Evolutionary conservation across 2,888 invertebrate genomes (phyloP).

Genomic region (Epirrhoe alternata): DNA sequence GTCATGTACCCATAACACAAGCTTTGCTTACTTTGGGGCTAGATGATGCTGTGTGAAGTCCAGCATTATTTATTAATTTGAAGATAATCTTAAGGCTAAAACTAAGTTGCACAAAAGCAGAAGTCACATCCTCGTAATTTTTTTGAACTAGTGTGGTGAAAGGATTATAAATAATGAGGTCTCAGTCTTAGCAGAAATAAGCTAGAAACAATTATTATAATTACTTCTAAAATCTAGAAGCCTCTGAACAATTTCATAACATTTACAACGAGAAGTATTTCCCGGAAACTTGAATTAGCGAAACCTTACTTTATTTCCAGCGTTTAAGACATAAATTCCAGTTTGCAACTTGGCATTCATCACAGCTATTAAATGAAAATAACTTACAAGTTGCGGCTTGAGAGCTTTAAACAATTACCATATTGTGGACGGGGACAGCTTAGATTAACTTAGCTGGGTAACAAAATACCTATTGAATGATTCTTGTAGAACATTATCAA

Average conservation of each 20-base stretch:
- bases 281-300: constrained; percentile 16
- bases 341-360: constrained; percentile 30
- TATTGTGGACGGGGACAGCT: constrained; percentile 22
- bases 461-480: not conserved
- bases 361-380: constrained; percentile 35
- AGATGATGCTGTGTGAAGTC: too few relatives aligned
- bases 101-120: too few relatives aligned
- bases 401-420: constrained; percentile 41
- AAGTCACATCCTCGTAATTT: too few relatives aligned
- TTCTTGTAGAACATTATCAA: too few relatives aligned
- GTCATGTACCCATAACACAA: too few relatives aligned
- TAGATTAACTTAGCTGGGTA: constrained; percentile 2
- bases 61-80: too few relatives aligned
- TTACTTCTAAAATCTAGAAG: not conserved
- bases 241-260: constrained; percentile 5
- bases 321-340: constrained; percentile 24
- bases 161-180: not conserved
- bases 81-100: too few relatives aligned
- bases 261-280: constrained; percentile 2
- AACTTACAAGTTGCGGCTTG: constrained; percentile 35
- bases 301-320: constrained; percentile 26
- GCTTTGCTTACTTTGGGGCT: too few relatives aligned
- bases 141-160: too few relatives aligned
- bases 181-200: not conserved
- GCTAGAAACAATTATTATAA: not conserved